These are phyloP conservation scores for Antrozous pallidus DNA, from an alignment of 2,797 vertebrate genomes.

Conservation along the genomic window DNA sequence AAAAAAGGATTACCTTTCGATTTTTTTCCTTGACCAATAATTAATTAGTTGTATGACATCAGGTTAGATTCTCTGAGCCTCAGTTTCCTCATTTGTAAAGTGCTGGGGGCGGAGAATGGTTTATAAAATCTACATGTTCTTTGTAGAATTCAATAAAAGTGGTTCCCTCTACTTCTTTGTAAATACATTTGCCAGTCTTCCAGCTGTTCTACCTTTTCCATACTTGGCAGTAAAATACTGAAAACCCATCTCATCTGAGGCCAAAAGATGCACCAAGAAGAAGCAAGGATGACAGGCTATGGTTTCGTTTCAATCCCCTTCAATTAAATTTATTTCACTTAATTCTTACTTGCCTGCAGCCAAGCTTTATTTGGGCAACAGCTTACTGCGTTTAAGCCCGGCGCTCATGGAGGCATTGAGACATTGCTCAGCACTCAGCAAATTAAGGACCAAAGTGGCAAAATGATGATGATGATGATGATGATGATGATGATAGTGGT, in stretches of 20 bases:
- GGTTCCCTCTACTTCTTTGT: not conserved
- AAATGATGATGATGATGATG: not conserved
- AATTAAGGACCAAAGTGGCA: not conserved
- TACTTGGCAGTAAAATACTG: not conserved
- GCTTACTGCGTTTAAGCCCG: not conserved
- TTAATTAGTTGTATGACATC: not conserved
- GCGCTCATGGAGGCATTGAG: not conserved
- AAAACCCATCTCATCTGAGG: not conserved
- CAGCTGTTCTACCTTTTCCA: not conserved
- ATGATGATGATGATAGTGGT: not conserved
- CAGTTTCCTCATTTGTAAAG: conserved; percentile 1
- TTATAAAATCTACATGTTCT: not conserved
- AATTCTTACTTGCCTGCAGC: not conserved
- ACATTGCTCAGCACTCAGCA: not conserved
- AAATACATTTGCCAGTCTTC: not conserved
- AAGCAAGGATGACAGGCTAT: not conserved
- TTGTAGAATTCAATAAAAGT: conserved; percentile 16
- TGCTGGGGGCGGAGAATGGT: not conserved
- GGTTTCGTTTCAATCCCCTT: conserved; percentile 11
- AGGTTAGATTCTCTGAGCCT: not conserved
- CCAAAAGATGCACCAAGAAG: not conserved
- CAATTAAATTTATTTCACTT: not conserved
- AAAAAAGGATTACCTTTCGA: not conserved
- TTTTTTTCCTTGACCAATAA: not conserved
- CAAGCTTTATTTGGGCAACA: not conserved